phyloP scores from a whole-genome alignment of 2,797 vertebrate species.

The Tamandua tetradactyla region DNA sequence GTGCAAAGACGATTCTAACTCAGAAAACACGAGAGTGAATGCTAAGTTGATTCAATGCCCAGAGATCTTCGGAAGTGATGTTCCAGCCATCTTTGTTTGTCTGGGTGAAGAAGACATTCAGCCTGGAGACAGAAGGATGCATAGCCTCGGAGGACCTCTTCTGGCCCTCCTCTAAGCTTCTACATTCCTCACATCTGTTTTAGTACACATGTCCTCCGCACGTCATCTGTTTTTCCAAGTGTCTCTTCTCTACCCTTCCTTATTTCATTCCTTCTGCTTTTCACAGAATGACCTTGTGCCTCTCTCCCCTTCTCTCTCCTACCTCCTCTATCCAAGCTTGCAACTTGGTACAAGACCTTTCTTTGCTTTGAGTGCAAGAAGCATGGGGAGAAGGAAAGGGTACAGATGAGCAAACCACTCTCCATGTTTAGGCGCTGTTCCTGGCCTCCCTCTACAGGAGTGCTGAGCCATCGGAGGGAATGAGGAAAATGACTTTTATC shows the following conservation, averaged over 20 bases:
- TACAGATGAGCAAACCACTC: background rate
- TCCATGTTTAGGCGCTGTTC: background rate
- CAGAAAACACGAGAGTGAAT: constrained; percentile 43
- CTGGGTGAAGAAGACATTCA: background rate
- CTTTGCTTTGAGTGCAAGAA: background rate
- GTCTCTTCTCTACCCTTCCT: background rate
- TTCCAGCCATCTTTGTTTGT: background rate
- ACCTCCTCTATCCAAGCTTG: background rate
- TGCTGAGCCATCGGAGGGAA: background rate
- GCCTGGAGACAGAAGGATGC: background rate
- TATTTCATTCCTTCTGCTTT: constrained; percentile 6
- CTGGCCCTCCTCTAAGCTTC: background rate
- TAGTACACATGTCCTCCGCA: background rate
- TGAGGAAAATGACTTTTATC: background rate
- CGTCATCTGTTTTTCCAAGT: background rate
- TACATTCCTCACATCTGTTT: background rate
- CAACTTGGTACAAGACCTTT: background rate
- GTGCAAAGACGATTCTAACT: constrained; percentile 48
- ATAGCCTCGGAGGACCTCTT: background rate
- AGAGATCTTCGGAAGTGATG: constrained; percentile 23
- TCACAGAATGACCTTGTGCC: background rate
- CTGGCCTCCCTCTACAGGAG: background rate
- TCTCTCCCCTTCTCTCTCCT: background rate
- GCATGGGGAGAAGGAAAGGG: background rate
- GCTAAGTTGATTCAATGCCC: background rate